These are phyloP conservation scores for Trochalopteron elliotii DNA, from an alignment of 2,113 vertebrate genomes.

Conservation along the genomic window DNA sequence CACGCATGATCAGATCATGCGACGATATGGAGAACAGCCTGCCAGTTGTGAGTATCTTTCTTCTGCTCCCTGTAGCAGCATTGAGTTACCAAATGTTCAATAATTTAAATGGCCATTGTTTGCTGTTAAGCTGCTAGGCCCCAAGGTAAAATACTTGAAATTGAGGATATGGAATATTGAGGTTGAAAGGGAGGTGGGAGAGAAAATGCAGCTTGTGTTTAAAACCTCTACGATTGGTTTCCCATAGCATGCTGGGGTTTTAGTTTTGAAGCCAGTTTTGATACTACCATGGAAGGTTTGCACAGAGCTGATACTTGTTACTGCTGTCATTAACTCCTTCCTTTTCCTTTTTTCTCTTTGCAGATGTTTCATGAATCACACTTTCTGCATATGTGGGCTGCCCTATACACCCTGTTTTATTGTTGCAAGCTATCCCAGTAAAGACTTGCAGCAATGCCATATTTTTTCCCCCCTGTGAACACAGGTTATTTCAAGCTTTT, in stretches of 20 bases:
- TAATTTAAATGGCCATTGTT: not conserved
- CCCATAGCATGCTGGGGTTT: rapidly evolving
- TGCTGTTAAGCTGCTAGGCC: not conserved
- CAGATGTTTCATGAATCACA: conserved; percentile 93
- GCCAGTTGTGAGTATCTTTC: conserved; percentile 92
- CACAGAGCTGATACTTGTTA: not conserved
- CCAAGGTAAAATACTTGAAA: not conserved
- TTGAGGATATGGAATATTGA: not conserved
- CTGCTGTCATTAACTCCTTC: not conserved
- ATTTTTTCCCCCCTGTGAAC: conserved; percentile 83
- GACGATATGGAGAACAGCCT: conserved; percentile 98
- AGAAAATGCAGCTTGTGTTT: not conserved
- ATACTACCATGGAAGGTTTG: not conserved
- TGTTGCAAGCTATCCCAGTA: conserved; percentile 82
- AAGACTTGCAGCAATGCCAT: conserved; percentile 90
- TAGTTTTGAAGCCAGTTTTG: not conserved
- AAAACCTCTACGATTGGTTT: not conserved
- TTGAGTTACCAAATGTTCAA: not conserved
- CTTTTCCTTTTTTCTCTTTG: not conserved
- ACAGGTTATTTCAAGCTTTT: conserved; percentile 88
- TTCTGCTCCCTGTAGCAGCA: not conserved
- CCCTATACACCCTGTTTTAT: conserved; percentile 78
- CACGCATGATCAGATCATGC: conserved; percentile 98
- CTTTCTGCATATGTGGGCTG: conserved; percentile 74
- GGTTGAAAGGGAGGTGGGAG: not conserved